A percentile compares a stretch with the other conserved stretches of the same genome.
phyloP scores from a whole-genome alignment of 2,113 vertebrate species.

The Gallinago paraguaiae region DNA sequence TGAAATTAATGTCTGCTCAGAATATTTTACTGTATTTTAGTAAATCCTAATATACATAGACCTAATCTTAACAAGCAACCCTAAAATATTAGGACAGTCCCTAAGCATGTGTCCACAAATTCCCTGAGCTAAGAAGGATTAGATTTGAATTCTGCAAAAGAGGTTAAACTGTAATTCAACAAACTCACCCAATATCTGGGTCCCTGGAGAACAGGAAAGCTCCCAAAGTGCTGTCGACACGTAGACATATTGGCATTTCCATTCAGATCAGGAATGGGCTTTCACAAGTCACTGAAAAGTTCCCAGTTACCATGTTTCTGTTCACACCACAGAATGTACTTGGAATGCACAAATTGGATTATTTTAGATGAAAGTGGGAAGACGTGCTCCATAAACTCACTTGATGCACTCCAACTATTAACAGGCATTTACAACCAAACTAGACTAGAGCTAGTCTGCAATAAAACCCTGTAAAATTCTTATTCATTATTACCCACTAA shows the following conservation, averaged over 20 bases:
- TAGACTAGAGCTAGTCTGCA: background rate
- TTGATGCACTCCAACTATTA: background rate
- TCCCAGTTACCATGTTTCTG: background rate
- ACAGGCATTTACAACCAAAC: background rate
- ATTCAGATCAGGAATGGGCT: background rate
- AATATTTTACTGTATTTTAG: background rate
- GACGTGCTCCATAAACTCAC: background rate
- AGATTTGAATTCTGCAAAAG: background rate
- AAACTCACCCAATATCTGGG: background rate
- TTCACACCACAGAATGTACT: background rate
- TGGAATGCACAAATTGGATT: background rate
- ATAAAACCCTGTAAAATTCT: background rate
- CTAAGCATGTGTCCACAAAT: background rate
- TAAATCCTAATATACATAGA: background rate
- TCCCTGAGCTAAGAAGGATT: background rate
- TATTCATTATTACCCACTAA: background rate
- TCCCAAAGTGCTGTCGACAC: background rate
- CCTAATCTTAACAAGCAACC: background rate
- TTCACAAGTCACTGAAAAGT: background rate
- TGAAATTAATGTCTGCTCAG: background rate
- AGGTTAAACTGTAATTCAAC: background rate
- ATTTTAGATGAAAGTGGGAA: background rate
- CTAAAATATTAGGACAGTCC: background rate
- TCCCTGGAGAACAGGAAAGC: background rate
- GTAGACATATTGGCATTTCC: background rate